Evolutionary conservation across 2,888 invertebrate species (phyloP).

Genomic region (Cybosia mesomella): DNA sequence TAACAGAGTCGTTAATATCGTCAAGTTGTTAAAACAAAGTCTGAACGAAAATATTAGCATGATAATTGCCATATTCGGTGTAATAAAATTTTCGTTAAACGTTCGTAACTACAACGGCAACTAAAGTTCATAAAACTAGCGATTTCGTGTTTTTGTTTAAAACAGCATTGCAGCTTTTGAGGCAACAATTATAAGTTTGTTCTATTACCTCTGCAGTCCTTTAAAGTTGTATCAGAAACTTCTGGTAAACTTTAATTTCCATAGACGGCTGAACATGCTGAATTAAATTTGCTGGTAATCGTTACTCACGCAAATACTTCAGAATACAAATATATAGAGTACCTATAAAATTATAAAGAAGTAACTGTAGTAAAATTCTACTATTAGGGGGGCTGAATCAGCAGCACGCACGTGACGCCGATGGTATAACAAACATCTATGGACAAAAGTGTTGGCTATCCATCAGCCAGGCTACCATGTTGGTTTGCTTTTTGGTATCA

Average conservation of each 20-base stretch:
- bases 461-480: background rate
- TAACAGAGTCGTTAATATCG: background rate
- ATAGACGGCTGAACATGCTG: background rate
- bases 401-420: too few relatives aligned
- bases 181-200: background rate
- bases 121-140: background rate
- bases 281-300: background rate
- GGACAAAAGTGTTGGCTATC: too few relatives aligned
- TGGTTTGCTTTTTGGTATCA: background rate
- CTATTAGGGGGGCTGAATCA: too few relatives aligned
- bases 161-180: constrained; percentile 11
- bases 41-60: background rate
- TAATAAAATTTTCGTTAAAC: background rate
- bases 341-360: background rate
- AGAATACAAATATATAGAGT: background rate
- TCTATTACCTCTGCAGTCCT: background rate
- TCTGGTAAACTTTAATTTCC: background rate
- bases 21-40: background rate
- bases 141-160: constrained; percentile 7
- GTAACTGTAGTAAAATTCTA: too few relatives aligned
- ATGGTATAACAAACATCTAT: too few relatives aligned
- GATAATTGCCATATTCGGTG: background rate
- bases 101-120: background rate
- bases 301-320: background rate
- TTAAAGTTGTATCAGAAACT: constrained; percentile 3